Evolutionary conservation across 2,888 invertebrate species (phyloP).

Genomic region (Agrypnus murinus): DNA sequence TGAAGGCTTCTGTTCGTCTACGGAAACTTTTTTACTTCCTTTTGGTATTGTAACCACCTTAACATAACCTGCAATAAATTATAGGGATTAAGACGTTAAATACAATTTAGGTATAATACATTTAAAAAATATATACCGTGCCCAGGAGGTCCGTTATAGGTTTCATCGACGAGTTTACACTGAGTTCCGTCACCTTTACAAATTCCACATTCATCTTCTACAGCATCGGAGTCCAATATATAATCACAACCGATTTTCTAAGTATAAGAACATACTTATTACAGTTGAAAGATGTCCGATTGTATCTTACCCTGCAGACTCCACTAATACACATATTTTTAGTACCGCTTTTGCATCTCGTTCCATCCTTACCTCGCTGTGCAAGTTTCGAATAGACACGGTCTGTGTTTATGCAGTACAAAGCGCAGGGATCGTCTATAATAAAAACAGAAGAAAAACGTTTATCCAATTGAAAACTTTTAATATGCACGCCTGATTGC

Average conservation of each 20-base stretch:
- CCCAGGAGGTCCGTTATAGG: constrained; percentile 70
- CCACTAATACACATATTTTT: constrained; percentile 79
- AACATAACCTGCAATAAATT: constrained; percentile 71
- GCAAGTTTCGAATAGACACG: constrained; percentile 75
- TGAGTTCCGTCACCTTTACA: constrained; percentile 81
- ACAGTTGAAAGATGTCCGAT: background rate
- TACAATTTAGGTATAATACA: background rate
- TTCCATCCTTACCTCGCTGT: constrained; percentile 78
- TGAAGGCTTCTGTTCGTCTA: constrained; percentile 75
- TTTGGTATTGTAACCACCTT: constrained; percentile 76
- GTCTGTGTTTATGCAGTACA: constrained; percentile 77
- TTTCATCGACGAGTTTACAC: constrained; percentile 75
- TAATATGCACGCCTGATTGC: too few relatives aligned
- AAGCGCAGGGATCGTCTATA: constrained; percentile 75
- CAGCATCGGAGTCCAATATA: constrained; percentile 77
- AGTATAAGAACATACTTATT: background rate
- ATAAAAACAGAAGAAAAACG: constrained; percentile 15
- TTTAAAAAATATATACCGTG: constrained; percentile 56
- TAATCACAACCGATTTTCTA: constrained; percentile 82
- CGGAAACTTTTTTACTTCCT: constrained; percentile 76
- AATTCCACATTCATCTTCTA: constrained; percentile 80
- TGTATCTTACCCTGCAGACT: constrained; percentile 74
- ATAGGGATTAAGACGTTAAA: background rate
- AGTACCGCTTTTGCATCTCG: constrained; percentile 77
- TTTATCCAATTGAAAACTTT: too few relatives aligned